Conservation (phyloP, 2,797 vertebrate genomes). For the Staurois parvus region DNA sequence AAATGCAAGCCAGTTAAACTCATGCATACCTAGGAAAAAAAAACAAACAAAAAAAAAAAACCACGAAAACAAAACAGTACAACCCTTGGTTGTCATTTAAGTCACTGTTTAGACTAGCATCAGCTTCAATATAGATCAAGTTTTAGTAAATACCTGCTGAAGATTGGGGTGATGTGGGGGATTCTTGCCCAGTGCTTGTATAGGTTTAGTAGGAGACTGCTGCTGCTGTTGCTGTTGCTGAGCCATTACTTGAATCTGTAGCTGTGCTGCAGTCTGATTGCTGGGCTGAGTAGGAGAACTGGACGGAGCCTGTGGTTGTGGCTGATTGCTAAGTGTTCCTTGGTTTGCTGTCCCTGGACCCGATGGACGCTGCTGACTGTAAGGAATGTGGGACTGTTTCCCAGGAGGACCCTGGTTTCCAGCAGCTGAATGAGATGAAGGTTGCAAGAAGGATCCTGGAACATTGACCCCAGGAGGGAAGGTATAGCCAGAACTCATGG, state of each 20-base stretch:
- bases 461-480: slow-evolving; percentile 92
- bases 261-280: slow-evolving; percentile 82
- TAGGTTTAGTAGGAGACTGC: slow-evolving; percentile 91
- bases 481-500: slow-evolving; percentile 92
- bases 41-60: too few species aligned
- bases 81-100: too few species aligned
- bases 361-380: slow-evolving; percentile 97
- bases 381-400: slow-evolving; percentile 97
- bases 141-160: slow-evolving; percentile 84
- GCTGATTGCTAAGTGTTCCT: slow-evolving; percentile 80
- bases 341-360: slow-evolving; percentile 84
- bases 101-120: too few species aligned
- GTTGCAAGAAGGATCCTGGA: slow-evolving; percentile 90
- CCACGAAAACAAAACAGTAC: too few species aligned
- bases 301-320: slow-evolving; percentile 76
- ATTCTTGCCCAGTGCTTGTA: slow-evolving; percentile 89
- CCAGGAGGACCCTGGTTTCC: slow-evolving; percentile 87
- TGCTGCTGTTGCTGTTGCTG: slow-evolving; percentile 87
- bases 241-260: slow-evolving; percentile 83
- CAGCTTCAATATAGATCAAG: too few species aligned
- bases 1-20: too few species aligned
- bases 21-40: too few species aligned
- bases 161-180: slow-evolving; percentile 90
- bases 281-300: slow-evolving; percentile 80
- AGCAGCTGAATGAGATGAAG: slow-evolving; percentile 85